Percentiles rank a stretch among this genome's conserved stretches.
phyloP scores from a whole-genome alignment of 2,113 vertebrate species.

The Condylura cristata region DNA sequence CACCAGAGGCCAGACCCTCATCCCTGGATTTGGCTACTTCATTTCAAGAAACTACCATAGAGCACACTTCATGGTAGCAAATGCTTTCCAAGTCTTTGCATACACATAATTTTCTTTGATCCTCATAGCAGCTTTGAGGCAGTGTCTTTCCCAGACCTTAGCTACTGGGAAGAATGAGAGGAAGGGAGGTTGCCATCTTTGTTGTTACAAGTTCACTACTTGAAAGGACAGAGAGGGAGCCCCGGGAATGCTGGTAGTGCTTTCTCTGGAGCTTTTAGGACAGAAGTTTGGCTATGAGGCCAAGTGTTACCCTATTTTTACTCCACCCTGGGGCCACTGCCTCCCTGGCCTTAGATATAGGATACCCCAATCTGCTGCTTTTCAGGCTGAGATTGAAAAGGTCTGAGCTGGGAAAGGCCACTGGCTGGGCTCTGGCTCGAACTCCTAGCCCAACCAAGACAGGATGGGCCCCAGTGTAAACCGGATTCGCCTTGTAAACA shows the following conservation, averaged over 20 bases:
- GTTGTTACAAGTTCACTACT: conserved; percentile 54
- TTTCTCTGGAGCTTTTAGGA: not conserved
- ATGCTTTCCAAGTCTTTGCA: conserved; percentile 44
- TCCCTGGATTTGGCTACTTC: not conserved
- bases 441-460: conserved; percentile 41
- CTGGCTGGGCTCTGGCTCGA: not conserved
- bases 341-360: not conserved
- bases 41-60: not conserved
- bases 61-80: not conserved
- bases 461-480: conserved; percentile 83
- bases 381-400: not conserved
- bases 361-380: not conserved
- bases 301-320: not conserved
- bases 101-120: conserved; percentile 61
- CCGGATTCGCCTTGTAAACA: conserved; percentile 88
- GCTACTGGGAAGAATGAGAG: conserved; percentile 34
- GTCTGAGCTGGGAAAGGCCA: not conserved
- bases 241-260: not conserved
- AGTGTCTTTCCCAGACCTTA: conserved; percentile 51
- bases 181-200: conserved; percentile 14
- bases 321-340: not conserved
- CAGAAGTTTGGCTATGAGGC: not conserved
- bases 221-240: conserved; percentile 42
- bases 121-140: conserved; percentile 19
- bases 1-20: not conserved